These are phyloP conservation scores for Tamandua tetradactyla DNA, from an alignment of 2,797 vertebrate species.

Conservation along the genomic window DNA sequence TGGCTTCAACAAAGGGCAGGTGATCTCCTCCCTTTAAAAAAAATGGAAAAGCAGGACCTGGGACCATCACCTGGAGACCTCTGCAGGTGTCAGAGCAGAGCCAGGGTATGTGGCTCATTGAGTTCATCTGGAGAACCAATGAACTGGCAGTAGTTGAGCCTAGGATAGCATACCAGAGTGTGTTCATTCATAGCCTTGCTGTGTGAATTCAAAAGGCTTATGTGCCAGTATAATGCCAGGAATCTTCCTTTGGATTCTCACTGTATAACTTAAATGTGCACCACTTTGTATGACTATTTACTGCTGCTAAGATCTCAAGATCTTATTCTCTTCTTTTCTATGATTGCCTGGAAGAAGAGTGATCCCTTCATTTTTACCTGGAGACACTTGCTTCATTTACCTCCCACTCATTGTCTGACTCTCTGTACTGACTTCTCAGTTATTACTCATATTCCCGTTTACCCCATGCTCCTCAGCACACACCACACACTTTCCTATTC, in stretches of 20 bases:
- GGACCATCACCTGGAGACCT: not conserved
- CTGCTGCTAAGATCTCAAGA: not conserved
- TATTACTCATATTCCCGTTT: not conserved
- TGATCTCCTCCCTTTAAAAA: not conserved
- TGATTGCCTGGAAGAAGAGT: not conserved
- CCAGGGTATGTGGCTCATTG: not conserved
- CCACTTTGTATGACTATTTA: not conserved
- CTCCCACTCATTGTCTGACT: not conserved
- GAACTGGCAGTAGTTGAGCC: not conserved
- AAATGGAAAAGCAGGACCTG: not conserved
- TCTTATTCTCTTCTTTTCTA: not conserved
- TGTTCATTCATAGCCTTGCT: too few relatives aligned
- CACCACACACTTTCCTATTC: not conserved
- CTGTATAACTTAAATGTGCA: not conserved
- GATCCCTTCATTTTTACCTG: not conserved
- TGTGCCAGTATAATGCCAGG: not conserved
- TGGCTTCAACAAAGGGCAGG: not conserved
- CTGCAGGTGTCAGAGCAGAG: not conserved
- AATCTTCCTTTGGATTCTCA: not conserved
- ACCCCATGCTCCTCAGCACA: fast-evolving
- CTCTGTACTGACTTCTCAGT: not conserved
- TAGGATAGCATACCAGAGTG: too few relatives aligned
- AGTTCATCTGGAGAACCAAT: not conserved
- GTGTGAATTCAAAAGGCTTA: not conserved
- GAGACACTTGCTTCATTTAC: not conserved